A percentile compares a stretch with the other conserved stretches of the same genome.
Evolutionary conservation across 1,140 invertebrate genomes (phyloP).

Genomic region (Tetranychus cinnabarinus): DNA sequence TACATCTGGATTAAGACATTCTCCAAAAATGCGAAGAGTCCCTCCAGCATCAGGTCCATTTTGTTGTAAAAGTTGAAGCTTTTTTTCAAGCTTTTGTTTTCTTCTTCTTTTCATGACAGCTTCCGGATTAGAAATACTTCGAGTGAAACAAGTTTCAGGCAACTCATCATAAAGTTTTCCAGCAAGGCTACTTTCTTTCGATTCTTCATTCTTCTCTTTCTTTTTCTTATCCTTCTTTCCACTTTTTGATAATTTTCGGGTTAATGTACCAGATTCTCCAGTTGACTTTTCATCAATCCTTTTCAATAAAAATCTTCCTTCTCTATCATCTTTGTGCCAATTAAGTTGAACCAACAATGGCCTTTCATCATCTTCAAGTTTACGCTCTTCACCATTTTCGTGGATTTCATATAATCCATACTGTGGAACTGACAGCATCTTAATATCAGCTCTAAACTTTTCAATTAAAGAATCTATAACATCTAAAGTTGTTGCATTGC

Average conservation of each 20-base stretch:
- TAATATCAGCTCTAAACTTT: constrained; percentile 97
- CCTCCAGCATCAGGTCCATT: constrained; percentile 50
- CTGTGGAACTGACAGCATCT: constrained; percentile 81
- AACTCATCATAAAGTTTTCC: constrained; percentile 84
- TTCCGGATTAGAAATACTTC: constrained; percentile 97
- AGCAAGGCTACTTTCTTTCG: constrained; percentile 33
- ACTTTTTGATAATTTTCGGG: constrained; percentile 83
- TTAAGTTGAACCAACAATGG: constrained; percentile 92
- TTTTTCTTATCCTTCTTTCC: constrained; percentile 63
- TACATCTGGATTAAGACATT: constrained; percentile 80
- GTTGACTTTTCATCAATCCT: constrained; percentile 48
- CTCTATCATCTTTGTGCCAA: constrained; percentile 93
- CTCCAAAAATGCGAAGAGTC: constrained; percentile 92
- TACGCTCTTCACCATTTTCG: constrained; percentile 78
- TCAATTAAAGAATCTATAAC: constrained; percentile 91
- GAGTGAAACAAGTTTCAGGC: constrained; percentile 88
- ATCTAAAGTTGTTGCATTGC: constrained; percentile 73
- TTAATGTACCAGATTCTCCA: constrained; percentile 28
- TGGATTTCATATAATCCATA: constrained; percentile 95
- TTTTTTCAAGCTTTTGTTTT: constrained; percentile 91
- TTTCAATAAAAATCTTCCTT: constrained; percentile 82
- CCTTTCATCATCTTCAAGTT: constrained; percentile 65
- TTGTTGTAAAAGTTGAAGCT: constrained; percentile 78
- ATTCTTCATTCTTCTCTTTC: constrained; percentile 5
- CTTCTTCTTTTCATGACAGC: constrained; percentile 86